A percentile compares a stretch with the other conserved stretches of the same genome.
These are phyloP conservation scores for Autographa gamma DNA, from an alignment of 2,888 invertebrate genomes.

Conservation along the genomic window DNA sequence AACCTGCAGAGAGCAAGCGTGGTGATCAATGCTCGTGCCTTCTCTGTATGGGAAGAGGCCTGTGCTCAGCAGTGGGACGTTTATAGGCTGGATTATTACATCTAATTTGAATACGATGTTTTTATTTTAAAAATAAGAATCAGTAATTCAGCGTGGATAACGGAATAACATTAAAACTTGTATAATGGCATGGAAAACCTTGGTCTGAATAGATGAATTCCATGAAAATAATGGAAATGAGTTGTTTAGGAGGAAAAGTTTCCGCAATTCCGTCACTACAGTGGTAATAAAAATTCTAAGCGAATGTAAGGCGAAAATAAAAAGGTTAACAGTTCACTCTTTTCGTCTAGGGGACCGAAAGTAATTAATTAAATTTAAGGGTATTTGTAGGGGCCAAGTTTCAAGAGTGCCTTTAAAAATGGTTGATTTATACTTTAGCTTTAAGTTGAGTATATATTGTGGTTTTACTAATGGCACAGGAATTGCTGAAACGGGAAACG, in stretches of 20 bases:
- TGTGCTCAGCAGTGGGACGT: too few species aligned
- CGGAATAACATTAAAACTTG: conserved; percentile 49
- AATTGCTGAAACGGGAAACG: not conserved
- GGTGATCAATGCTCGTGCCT: too few species aligned
- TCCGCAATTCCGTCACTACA: conserved; percentile 37
- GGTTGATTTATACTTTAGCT: too few species aligned
- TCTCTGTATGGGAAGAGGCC: too few species aligned
- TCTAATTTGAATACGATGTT: conserved; percentile 5
- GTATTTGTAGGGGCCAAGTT: conserved; percentile 18
- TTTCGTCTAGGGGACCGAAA: conserved; percentile 15
- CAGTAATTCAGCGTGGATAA: conserved; percentile 36
- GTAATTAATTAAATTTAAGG: conserved; percentile 27
- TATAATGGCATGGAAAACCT: conserved; percentile 47
- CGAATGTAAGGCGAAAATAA: conserved; percentile 34
- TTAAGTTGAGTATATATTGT: not conserved
- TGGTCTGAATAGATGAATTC: conserved; percentile 32
- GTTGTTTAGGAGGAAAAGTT: conserved; percentile 44
- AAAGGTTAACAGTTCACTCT: conserved; percentile 29
- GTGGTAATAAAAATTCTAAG: conserved; percentile 39
- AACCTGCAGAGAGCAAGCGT: too few species aligned
- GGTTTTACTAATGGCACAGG: not conserved
- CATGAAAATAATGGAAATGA: conserved; percentile 50
- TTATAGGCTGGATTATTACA: too few species aligned
- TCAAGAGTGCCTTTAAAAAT: conserved; percentile 4
- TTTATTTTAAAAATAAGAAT: conserved; percentile 10